Percentiles rank a stretch among this genome's conserved stretches.
Conservation (phyloP, 1,140 invertebrate species). For the Nasonia giraulti region DNA sequence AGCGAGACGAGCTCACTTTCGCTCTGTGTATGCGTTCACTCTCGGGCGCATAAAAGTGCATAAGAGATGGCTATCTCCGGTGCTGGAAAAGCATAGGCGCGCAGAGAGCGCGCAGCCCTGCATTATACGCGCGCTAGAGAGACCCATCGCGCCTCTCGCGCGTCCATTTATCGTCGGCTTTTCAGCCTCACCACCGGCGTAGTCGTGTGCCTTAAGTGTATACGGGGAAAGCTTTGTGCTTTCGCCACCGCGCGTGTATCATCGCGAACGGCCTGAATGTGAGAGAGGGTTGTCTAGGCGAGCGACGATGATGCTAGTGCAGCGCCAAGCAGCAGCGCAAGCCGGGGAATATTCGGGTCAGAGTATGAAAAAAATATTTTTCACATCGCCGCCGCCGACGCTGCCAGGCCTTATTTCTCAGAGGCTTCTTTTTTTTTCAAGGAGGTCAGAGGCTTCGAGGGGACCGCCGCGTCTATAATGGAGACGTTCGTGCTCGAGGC, state of each 20-base stretch:
- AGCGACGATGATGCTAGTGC: background rate
- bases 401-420: background rate
- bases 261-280: constrained; percentile 52
- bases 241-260: constrained; percentile 57
- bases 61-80: constrained; percentile 71
- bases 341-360: constrained; percentile 39
- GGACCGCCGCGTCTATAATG: background rate
- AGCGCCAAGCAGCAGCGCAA: background rate
- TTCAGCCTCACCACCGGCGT: constrained; percentile 55
- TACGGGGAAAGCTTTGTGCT: constrained; percentile 63
- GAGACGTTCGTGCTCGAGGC: background rate
- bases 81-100: constrained; percentile 61
- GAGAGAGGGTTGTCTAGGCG: background rate
- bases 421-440: constrained; percentile 12
- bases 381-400: background rate
- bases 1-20: background rate
- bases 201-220: constrained; percentile 61
- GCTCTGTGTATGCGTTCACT: constrained; percentile 4
- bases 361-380: constrained; percentile 41
- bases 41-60: constrained; percentile 70
- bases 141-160: constrained; percentile 57
- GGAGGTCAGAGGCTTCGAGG: constrained; percentile 19
- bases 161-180: constrained; percentile 70
- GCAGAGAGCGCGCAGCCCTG: constrained; percentile 42
- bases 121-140: constrained; percentile 60